Conservation (phyloP, 2,797 vertebrate genomes). For the Poeciliopsis presidionis region DNA sequence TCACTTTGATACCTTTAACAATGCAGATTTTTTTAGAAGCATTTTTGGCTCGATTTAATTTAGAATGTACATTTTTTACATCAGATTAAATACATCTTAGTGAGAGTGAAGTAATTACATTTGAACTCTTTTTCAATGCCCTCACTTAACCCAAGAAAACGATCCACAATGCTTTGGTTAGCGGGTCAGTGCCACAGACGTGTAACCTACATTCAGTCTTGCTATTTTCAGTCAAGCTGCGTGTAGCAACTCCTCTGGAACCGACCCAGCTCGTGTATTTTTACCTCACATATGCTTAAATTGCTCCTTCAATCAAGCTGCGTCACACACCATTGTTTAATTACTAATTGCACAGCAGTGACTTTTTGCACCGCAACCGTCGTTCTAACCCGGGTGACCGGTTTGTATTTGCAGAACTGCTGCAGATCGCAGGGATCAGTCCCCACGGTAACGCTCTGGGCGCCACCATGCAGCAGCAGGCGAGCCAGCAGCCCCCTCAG, state of each 20-base stretch:
- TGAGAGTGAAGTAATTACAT: no score
- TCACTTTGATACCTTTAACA: background rate
- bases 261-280: conserved; percentile 43
- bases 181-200: background rate
- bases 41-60: background rate
- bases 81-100: background rate
- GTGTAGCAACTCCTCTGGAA: conserved; percentile 40
- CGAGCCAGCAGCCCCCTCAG: conserved; percentile 90
- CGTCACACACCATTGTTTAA: conserved; percentile 3
- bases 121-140: background rate
- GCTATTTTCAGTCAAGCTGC: conserved; percentile 38
- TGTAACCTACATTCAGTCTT: conserved; percentile 63
- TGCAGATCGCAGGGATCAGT: conserved; percentile 97
- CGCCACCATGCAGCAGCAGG: conserved; percentile 94
- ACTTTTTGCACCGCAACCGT: background rate
- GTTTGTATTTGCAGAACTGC: conserved; percentile 83
- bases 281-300: conserved; percentile 43
- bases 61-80: background rate
- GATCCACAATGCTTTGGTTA: background rate
- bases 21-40: background rate
- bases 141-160: background rate
- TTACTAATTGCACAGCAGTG: conserved; percentile 5
- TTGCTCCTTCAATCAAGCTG: conserved; percentile 19
- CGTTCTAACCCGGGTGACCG: conserved; percentile 2
- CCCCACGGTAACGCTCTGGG: conserved; percentile 95